phyloP scores from a whole-genome alignment of 2,113 vertebrate species.

The Bubalus kerabau region DNA sequence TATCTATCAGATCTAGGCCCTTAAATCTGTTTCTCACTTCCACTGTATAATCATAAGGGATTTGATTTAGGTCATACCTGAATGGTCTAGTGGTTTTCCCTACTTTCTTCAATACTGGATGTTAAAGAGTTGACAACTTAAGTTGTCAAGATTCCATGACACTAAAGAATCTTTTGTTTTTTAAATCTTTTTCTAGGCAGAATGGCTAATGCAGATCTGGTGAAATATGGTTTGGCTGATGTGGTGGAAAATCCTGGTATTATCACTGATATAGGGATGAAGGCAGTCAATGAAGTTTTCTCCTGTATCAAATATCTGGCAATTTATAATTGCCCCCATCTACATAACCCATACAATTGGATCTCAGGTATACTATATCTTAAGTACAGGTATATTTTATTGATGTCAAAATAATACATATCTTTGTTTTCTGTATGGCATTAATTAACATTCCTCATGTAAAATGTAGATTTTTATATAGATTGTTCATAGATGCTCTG shows the following conservation, averaged over 20 bases:
- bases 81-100: too few species aligned
- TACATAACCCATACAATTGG: conserved; percentile 98
- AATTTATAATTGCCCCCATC: conserved; percentile 98
- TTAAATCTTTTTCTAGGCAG: conserved; percentile 83
- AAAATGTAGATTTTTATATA: background rate
- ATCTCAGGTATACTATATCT: conserved; percentile 85
- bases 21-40: too few species aligned
- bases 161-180: background rate
- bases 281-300: conserved; percentile 98
- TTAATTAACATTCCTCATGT: background rate
- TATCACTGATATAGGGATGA: conserved; percentile 98
- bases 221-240: conserved; percentile 97
- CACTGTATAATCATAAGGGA: too few species aligned
- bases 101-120: background rate
- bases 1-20: too few species aligned
- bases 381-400: background rate
- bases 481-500: background rate
- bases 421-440: background rate
- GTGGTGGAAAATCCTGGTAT: conserved; percentile 98
- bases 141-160: background rate
- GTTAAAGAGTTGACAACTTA: background rate
- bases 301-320: conserved; percentile 96
- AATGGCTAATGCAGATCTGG: conserved; percentile 95
- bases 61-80: too few species aligned
- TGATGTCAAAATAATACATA: background rate